phyloP scores from a whole-genome alignment of 2,113 vertebrate genomes.

The Podarcis muralis region DNA sequence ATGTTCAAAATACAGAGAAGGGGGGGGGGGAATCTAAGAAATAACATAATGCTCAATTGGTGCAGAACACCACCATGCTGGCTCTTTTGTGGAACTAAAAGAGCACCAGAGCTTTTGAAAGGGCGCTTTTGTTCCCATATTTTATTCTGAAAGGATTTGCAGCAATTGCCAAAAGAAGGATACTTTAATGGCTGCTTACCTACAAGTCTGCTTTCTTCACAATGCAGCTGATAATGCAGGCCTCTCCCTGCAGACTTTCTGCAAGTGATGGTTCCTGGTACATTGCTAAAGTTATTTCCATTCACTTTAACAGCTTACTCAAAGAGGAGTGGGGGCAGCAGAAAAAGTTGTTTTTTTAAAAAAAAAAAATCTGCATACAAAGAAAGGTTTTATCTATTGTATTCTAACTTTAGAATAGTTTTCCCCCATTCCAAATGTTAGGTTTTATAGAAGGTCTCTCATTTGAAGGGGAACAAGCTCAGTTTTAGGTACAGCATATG shows the following conservation, averaged over 20 bases:
- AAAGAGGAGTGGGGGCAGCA: background rate
- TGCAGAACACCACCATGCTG: too few relatives aligned
- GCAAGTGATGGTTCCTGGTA: background rate
- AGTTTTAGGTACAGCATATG: background rate
- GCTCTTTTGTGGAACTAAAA: background rate
- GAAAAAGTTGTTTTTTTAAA: too few relatives aligned
- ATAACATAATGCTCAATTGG: too few relatives aligned
- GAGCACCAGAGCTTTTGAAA: background rate
- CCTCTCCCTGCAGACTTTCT: background rate
- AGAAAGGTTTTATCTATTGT: background rate
- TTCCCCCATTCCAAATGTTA: background rate
- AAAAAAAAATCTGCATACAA: background rate
- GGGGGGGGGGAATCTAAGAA: too few relatives aligned
- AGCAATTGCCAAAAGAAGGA: background rate
- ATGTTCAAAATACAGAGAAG: too few relatives aligned
- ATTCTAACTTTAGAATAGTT: background rate
- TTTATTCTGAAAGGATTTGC: background rate
- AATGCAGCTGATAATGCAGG: background rate
- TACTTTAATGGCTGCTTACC: background rate
- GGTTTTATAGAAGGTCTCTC: too few relatives aligned
- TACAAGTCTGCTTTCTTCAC: background rate
- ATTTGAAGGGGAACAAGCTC: background rate
- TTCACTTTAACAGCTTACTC: background rate
- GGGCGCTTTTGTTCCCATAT: background rate
- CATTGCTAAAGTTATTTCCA: background rate